Conservation (phyloP, 1,140 invertebrate species). For the Thalassaphorura encarpata region DNA sequence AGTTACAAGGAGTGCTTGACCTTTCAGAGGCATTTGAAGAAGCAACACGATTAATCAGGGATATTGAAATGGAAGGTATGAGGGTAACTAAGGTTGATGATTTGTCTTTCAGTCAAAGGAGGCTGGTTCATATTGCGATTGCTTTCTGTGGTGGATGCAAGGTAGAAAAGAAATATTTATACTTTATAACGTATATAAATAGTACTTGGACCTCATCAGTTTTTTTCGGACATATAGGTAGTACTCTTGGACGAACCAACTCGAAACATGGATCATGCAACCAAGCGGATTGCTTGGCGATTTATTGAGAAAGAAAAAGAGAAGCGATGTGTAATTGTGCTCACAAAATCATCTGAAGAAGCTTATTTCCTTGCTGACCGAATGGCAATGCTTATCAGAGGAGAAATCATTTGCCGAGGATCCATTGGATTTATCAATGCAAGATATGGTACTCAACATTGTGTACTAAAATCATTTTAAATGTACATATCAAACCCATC, state of each 20-base stretch:
- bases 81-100: neutral
- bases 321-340: neutral
- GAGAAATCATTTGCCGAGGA: neutral
- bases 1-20: neutral
- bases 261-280: neutral
- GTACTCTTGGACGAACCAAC: constrained; percentile 2
- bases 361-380: neutral
- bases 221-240: neutral
- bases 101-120: neutral
- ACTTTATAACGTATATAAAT: neutral
- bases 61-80: neutral
- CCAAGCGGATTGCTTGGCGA: neutral
- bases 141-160: neutral
- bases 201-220: neutral
- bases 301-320: neutral
- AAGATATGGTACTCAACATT: neutral
- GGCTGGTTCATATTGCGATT: neutral
- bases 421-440: neutral
- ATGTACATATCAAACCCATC: too few species aligned
- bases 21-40: neutral
- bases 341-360: neutral
- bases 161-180: neutral
- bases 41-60: neutral
- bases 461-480: neutral
- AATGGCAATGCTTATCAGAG: neutral